Base-by-base conservation (phyloP, 2,113 vertebrate genomes). In the Chitala chitala region DNA sequence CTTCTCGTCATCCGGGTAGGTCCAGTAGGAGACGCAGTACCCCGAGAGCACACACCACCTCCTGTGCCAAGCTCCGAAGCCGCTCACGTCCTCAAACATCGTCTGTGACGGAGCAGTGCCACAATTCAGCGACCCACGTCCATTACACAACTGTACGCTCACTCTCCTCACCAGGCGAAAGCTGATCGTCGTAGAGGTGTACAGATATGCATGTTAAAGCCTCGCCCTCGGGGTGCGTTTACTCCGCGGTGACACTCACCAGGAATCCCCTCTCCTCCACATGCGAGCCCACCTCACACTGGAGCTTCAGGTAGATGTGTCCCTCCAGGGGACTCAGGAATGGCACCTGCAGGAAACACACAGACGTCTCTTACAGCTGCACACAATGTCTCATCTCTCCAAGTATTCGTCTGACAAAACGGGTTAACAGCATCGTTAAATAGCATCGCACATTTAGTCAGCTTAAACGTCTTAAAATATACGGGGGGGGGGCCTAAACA, bases 41-140 rank as follows among this genome's bases (percentile, higher is more conserved):
- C 95, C 97, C 17, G 93, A 92, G 17, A 99, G 89, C 26, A 94
- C 89, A 65, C 96, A 99, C 97, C 97, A 99, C 61, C 97, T 91
- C 22, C 97, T 87, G 76, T 98, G 95, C 97, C 97, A 99, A 0
- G 96, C 93, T 70, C 97, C 97, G 51, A 99, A 98, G 1, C 97
- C 97, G 83, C 96, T 98, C 0, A 99, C 95, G 46, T 99, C 96
- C 83, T 99, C 96, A 87, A 99, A 99, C 93, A 99, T 98, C 0
- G 96, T 98, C 97, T 99, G 69, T 2, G 80, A 50, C 29, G 22
- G 12, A 10, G 42, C 61, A 46, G 20, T 29, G 4, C 8, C 33
- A 55, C n/a, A 7, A 63, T 12, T 33, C 59, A 75, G 24, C 54
- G n/a, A 71, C 20, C 48, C 1, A 6, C 42, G 26, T 2, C 15